These are phyloP conservation scores for Phortica variegata DNA, from an alignment of 1,140 invertebrate genomes.

Conservation along the genomic window DNA sequence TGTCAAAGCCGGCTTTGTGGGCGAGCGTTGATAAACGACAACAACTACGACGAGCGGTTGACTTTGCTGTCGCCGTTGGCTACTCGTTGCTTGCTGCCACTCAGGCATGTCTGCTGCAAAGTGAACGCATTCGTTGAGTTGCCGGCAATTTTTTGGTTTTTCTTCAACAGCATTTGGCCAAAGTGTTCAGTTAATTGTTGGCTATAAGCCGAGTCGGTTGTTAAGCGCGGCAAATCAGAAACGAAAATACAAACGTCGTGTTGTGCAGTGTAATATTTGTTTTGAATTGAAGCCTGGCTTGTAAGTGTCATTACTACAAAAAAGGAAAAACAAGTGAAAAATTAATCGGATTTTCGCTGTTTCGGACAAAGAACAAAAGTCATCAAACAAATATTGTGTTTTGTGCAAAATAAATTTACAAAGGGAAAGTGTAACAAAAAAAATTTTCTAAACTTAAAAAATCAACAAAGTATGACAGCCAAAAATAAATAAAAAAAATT, in stretches of 20 bases:
- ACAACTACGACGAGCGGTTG: conserved; percentile 18
- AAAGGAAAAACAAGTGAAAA: too few species aligned
- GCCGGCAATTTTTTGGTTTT: conserved; percentile 44
- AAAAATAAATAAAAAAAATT: too few species aligned
- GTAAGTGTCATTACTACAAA: conserved; percentile 6
- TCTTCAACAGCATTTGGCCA: conserved; percentile 45
- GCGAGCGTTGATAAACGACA: conserved; percentile 30
- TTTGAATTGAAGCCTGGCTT: too few species aligned
- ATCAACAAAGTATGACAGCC: too few species aligned
- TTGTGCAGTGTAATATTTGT: too few species aligned
- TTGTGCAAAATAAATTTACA: conserved; percentile 2
- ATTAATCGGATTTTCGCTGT: too few species aligned
- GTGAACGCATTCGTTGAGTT: conserved; percentile 8
- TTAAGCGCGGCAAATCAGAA: conserved; percentile 32
- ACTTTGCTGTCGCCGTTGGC: conserved; percentile 11
- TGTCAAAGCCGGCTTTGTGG: conserved; percentile 14
- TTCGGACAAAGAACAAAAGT: too few species aligned
- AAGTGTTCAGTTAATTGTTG: conserved; percentile 49
- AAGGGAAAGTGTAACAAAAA: conserved; percentile 18
- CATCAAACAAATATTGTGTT: conserved; percentile 6
- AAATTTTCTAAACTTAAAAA: too few species aligned
- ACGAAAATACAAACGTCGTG: background rate
- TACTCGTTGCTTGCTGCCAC: conserved; percentile 1
- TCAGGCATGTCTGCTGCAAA: background rate
- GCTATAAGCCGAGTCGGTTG: conserved; percentile 45